Evolutionary conservation across 2,797 vertebrate species (phyloP).

Genomic region (Silurus lanzhouensis): DNA sequence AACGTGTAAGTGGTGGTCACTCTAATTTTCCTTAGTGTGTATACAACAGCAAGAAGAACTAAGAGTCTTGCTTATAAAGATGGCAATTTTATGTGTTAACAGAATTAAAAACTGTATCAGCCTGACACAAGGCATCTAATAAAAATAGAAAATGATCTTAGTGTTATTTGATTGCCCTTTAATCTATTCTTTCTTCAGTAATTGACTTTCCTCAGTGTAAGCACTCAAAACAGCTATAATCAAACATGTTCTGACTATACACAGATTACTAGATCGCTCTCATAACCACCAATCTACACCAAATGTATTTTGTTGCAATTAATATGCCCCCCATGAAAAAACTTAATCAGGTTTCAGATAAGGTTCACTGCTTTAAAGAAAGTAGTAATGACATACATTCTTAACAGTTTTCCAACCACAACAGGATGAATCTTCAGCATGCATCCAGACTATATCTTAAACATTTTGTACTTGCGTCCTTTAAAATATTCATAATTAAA

Average conservation of each 20-base stretch:
- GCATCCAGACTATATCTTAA: not conserved
- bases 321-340: not conserved
- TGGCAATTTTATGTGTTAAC: not conserved
- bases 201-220: not conserved
- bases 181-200: not conserved
- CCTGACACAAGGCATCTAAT: not conserved
- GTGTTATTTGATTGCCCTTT: conserved; percentile 5
- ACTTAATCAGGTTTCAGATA: not conserved
- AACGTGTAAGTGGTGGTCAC: conserved; percentile 9
- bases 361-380: not conserved
- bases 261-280: too few relatives aligned
- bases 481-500: not conserved
- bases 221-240: not conserved
- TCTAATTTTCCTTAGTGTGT: conserved; percentile 24
- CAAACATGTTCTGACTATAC: not conserved
- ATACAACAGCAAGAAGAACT: not conserved
- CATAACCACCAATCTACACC: not conserved
- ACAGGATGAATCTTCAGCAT: not conserved
- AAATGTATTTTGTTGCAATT: too few relatives aligned
- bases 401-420: not conserved
- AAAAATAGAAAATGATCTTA: not conserved
- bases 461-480: not conserved
- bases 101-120: not conserved
- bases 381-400: not conserved
- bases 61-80: conserved; percentile 18